Evolutionary conservation across 2,797 vertebrate genomes (phyloP).

Genomic region (Urophycis tenuis): DNA sequence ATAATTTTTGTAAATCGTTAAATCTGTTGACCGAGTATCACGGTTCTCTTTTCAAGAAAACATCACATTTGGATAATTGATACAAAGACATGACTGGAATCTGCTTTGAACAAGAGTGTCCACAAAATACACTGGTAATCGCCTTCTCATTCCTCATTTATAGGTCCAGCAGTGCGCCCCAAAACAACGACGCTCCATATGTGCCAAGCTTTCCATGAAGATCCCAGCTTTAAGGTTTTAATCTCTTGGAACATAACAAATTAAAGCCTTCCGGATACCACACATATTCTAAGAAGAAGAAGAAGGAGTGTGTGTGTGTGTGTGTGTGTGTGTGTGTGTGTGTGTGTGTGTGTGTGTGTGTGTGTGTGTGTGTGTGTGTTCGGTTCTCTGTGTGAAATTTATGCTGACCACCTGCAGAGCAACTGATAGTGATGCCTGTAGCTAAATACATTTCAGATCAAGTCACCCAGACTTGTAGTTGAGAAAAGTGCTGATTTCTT

Average conservation of each 20-base stretch:
- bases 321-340: conserved; percentile 3
- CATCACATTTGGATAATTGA: not conserved
- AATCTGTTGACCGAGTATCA: not conserved
- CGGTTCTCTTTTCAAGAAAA: not conserved
- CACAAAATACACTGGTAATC: not conserved
- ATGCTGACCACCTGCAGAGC: not conserved
- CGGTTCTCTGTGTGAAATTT: not conserved
- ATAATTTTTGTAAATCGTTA: not conserved
- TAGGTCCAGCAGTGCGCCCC: not conserved
- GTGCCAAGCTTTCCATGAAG: not conserved
- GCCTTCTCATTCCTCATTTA: not conserved
- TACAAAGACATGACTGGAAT: not conserved
- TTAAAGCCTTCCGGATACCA: not conserved
- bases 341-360: conserved; percentile 3
- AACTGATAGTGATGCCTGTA: not conserved
- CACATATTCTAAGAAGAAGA: not conserved
- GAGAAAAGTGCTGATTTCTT: not conserved
- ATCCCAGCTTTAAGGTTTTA: conserved; percentile 2
- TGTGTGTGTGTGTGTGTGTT: not conserved
- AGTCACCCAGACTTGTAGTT: too few species aligned
- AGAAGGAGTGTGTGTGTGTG: conserved; percentile 1
- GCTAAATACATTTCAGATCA: not conserved
- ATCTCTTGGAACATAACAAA: conserved; percentile 1
- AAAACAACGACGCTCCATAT: not conserved
- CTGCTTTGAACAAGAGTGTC: not conserved